A percentile compares a stretch with the other conserved stretches of the same genome.
phyloP scores from a whole-genome alignment of 53 echinoderm and acorn worm species.

The Crossaster papposus region DNA sequence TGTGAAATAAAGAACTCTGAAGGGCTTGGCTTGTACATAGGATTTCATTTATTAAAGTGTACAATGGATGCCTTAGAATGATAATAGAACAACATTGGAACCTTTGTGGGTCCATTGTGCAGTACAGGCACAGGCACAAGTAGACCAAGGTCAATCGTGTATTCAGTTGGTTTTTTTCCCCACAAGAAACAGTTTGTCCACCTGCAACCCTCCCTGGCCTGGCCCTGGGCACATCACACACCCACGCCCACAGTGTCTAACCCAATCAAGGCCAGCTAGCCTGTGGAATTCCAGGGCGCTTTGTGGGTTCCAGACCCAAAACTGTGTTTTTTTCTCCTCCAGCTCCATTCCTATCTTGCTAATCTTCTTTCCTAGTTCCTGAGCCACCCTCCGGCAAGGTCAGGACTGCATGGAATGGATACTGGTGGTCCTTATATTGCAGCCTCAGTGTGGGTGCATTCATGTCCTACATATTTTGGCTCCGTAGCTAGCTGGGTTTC shows the following conservation, averaged over 20 bases:
- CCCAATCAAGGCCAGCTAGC: slow-evolving; percentile 39
- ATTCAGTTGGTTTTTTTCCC: not conserved
- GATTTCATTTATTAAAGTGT: not conserved
- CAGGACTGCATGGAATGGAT: slow-evolving; percentile 3
- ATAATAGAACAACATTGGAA: not conserved
- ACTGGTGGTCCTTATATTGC: not conserved
- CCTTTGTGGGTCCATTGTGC: not conserved
- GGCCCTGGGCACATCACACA: not conserved
- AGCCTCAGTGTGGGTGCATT: not conserved
- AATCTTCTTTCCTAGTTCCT: slow-evolving; percentile 19
- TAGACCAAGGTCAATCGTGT: not conserved
- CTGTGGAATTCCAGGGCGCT: slow-evolving; percentile 9
- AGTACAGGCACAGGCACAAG: no score
- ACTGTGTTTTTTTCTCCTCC: not conserved
- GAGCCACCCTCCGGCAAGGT: slow-evolving; percentile 52
- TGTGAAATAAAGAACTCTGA: not conserved
- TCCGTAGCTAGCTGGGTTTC: no score
- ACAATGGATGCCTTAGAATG: not conserved
- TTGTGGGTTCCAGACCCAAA: not conserved
- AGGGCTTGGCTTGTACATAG: not conserved
- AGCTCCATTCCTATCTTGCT: not conserved
- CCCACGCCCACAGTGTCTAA: slow-evolving; percentile 23
- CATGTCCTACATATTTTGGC: not conserved
- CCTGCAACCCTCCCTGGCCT: not conserved
- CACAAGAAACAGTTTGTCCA: not conserved